Percentiles rank a stretch among this genome's conserved stretches.
Conservation (phyloP, 2,797 vertebrate genomes). For the Sebastes ruberrimus region DNA sequence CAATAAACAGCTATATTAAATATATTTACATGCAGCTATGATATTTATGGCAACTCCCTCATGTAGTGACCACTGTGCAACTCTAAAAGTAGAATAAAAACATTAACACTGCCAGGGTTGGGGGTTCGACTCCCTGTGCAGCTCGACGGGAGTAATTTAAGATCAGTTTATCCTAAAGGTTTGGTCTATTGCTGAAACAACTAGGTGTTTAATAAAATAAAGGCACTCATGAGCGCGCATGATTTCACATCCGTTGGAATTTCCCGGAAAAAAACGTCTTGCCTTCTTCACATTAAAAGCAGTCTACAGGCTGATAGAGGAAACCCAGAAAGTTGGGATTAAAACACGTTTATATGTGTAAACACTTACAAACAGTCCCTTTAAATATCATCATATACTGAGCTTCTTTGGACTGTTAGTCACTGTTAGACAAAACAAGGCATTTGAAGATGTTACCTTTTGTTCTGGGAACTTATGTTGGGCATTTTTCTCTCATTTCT, state of each 20-base stretch:
- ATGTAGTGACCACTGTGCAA: not conserved
- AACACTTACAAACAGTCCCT: too few relatives aligned
- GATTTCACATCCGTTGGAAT: too few relatives aligned
- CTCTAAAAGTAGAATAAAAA: not conserved
- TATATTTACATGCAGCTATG: not conserved
- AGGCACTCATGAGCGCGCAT: too few relatives aligned
- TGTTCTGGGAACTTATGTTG: not conserved
- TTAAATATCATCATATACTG: not conserved
- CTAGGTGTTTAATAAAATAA: too few relatives aligned
- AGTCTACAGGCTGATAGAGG: too few relatives aligned
- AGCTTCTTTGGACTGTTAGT: not conserved
- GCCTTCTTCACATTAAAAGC: too few relatives aligned
- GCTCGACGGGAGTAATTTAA: not conserved
- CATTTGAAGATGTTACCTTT: not conserved
- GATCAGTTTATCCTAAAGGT: not conserved
- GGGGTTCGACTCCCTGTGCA: not conserved
- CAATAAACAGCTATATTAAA: not conserved
- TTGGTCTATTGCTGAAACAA: not conserved
- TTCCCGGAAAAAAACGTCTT: too few relatives aligned
- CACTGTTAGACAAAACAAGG: not conserved
- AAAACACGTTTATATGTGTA: too few relatives aligned
- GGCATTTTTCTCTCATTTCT: not conserved
- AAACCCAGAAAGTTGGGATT: too few relatives aligned
- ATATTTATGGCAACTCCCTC: not conserved
- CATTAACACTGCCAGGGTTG: not conserved